phyloP scores from a whole-genome alignment of 2,113 vertebrate species.

The Larimichthys crocea region DNA sequence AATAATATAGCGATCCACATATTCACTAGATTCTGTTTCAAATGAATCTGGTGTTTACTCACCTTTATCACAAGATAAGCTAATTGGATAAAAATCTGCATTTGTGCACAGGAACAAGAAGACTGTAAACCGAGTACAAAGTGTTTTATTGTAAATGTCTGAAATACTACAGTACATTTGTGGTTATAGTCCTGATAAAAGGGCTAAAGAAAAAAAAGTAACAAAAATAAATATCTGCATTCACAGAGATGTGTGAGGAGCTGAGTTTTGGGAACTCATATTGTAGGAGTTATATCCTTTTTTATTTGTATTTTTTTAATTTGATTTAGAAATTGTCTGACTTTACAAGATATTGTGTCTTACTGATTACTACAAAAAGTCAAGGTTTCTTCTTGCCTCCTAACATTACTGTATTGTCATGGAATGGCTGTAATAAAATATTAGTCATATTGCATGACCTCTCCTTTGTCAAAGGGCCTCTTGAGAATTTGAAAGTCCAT shows the following conservation, averaged over 20 bases:
- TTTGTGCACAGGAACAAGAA: not conserved
- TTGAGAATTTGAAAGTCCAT: constrained; percentile 18
- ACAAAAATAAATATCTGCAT: constrained; percentile 84
- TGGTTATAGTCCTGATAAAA: constrained; percentile 74
- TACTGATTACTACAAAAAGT: constrained; percentile 22
- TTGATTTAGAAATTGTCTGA: constrained; percentile 30
- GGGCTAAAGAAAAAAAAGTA: constrained; percentile 63
- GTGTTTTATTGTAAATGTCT: constrained; percentile 83
- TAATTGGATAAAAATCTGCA: not conserved
- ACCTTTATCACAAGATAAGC: not conserved
- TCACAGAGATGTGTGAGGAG: constrained; percentile 48
- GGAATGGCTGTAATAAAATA: constrained; percentile 50
- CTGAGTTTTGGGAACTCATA: constrained; percentile 11
- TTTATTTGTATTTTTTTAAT: constrained; percentile 22
- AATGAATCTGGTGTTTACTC: not conserved
- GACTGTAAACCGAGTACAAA: constrained; percentile 67
- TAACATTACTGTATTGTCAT: constrained; percentile 18
- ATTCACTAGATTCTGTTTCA: not conserved
- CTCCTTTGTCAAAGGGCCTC: constrained; percentile 9
- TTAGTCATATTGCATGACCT: constrained; percentile 38
- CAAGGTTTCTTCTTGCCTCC: constrained; percentile 15
- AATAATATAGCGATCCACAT: not conserved
- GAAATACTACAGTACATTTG: constrained; percentile 76
- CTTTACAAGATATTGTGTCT: not conserved
- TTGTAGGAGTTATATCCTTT: not conserved